A percentile compares a stretch with the other conserved stretches of the same genome.
Evolutionary conservation across 2,113 vertebrate species (phyloP).

Genomic region (Erythrolamprus reginae): DNA sequence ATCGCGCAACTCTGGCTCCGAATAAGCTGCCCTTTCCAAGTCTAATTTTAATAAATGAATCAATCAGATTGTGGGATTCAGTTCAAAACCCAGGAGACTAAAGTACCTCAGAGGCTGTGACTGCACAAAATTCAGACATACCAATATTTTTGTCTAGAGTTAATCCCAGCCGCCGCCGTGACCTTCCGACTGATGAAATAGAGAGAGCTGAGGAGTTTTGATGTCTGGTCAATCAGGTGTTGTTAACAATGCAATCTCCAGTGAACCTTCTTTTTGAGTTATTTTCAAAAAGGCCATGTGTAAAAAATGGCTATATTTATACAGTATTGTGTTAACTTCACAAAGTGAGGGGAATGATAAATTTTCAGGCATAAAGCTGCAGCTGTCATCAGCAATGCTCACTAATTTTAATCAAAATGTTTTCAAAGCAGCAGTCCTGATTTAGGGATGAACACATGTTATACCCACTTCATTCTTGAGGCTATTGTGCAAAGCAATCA

Average conservation of each 20-base stretch:
- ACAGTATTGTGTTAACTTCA: not conserved
- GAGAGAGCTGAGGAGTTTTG: not conserved
- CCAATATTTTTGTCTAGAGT: not conserved
- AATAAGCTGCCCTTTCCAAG: conserved; percentile 7
- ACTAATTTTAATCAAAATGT: not conserved
- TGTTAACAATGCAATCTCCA: conserved; percentile 1
- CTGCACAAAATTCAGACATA: not conserved
- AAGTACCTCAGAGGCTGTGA: not conserved
- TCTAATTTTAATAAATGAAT: conserved; percentile 42
- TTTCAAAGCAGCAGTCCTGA: not conserved
- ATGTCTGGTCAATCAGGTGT: not conserved
- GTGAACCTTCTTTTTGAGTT: not conserved
- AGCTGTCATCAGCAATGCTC: not conserved
- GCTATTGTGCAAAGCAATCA: not conserved
- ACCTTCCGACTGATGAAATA: not conserved
- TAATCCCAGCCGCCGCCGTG: not conserved
- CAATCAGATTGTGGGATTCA: not conserved
- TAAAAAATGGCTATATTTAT: not conserved
- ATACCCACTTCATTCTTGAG: not conserved
- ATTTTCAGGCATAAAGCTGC: not conserved
- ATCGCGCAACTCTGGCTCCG: conserved; percentile 20
- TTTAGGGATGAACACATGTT: not conserved
- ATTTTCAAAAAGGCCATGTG: not conserved
- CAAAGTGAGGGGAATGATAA: not conserved
- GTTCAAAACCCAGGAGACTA: conserved; percentile 15